Evolutionary conservation across 2,113 vertebrate species (phyloP), one percentile per base, ranked within the genome.

Genomic region (Pandion haliaetus): DNA sequence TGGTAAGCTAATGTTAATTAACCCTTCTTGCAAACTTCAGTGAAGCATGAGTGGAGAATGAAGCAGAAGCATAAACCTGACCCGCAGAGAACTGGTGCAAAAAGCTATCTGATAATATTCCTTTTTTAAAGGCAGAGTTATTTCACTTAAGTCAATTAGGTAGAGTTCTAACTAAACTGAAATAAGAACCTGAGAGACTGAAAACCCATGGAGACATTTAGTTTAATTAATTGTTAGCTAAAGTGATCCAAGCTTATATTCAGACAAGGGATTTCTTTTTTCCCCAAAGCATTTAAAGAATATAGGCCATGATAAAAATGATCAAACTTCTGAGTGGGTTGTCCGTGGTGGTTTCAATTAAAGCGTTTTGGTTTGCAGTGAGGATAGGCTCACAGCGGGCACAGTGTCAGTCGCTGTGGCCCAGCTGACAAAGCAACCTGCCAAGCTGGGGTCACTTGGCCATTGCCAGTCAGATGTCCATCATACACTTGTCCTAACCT

Each of bases 211-310:
- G 93, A 95, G 91, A 45, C 40, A 67, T 28, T 63, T 32, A 34
- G 36, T 77, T 91, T 87, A 95, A 95, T 96, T 95, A 95, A 92
- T 58, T 87, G 15, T 42, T 74, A 86, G 45, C 65, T 92, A 47
- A 86, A 82, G 59, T 54, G 29, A 82, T 66, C 77, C 40, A 89
- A 89, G 34, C 8, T 79, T 81, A 44, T 49, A 47, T 84, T 96
- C 58, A 90, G 67, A 58, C 28, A 73, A 47, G 58, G 32, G 29
- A 49, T 50, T 36, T 36, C 6, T 25, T 72, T 70, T 47, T 34
- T 29, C 58, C 40, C 45, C 5, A 42, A 89, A 90, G 36, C 40
- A 76, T 79, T 91, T 76, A 52, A 76, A 79, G 38, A 85, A 85
- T 85, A 85, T 61, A 69, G 87, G 69, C 36, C 66, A 57, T 31